Conservation (phyloP, 37 sponge, comb jelly and placozoan genomes). For the Axinella damicornis region DNA sequence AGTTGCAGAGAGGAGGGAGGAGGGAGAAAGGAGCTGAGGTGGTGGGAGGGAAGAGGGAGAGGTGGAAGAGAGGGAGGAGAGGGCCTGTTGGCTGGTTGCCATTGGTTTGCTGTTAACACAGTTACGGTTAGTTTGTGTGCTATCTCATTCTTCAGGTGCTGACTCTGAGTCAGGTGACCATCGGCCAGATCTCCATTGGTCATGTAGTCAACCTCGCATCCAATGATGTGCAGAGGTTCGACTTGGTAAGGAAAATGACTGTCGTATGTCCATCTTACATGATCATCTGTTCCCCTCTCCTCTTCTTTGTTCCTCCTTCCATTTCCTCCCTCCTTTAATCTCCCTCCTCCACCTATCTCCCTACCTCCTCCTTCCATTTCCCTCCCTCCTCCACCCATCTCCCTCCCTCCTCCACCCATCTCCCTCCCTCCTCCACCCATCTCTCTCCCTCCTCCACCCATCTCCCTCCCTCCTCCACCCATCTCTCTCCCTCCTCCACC, state of each 20-base stretch:
- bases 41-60: neutral
- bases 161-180: conserved; percentile 50
- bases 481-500: too few species aligned
- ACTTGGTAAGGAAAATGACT: conserved; percentile 48
- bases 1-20: neutral
- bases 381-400: too few species aligned
- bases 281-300: conserved; percentile 14
- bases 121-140: too few species aligned
- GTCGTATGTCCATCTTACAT: neutral
- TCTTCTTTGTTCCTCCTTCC: conserved; percentile 17
- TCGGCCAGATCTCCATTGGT: conserved; percentile 62
- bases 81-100: too few species aligned
- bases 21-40: too few species aligned
- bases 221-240: conserved; percentile 85
- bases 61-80: neutral
- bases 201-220: conserved; percentile 80
- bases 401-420: too few species aligned
- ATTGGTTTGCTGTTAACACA: too few species aligned
- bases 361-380: too few species aligned
- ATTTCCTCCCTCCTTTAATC: conserved; percentile 18
- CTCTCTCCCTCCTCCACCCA: too few species aligned
- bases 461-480: too few species aligned
- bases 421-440: too few species aligned
- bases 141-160: conserved; percentile 41
- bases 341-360: too few species aligned